Conservation (phyloP, 2,113 vertebrate genomes). For the Scytalopus superciliaris region DNA sequence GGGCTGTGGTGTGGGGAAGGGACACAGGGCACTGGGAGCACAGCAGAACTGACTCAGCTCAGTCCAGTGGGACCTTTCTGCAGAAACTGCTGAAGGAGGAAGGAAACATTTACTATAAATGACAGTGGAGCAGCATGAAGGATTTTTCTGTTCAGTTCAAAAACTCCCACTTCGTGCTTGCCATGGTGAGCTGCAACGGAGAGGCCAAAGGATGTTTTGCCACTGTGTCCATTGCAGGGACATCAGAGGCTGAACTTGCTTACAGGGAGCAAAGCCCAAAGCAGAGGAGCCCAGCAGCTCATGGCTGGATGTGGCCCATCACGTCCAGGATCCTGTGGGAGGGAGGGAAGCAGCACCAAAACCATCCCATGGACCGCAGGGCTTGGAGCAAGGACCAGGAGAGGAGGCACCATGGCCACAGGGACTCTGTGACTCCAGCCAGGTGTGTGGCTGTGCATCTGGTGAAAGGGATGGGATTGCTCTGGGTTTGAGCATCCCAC, state of each 20-base stretch:
- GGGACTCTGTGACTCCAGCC: not conserved
- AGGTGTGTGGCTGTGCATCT: fast-evolving
- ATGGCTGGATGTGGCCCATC: not conserved
- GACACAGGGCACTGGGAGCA: not conserved
- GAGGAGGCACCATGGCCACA: fast-evolving
- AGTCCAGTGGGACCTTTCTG: not conserved
- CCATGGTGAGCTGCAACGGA: fast-evolving
- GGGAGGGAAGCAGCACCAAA: not conserved
- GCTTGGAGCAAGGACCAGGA: not conserved
- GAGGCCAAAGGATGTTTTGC: not conserved
- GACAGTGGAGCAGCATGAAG: not conserved
- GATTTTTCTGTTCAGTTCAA: not conserved
- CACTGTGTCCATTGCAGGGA: not conserved
- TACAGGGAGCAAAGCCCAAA: not conserved
- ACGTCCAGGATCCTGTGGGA: fast-evolving
- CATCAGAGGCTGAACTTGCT: not conserved
- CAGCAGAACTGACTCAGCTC: not conserved
- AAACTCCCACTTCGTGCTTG: not conserved
- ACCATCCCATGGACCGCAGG: fast-evolving
- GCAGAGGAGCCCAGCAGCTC: not conserved
- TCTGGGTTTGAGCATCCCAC: not conserved
- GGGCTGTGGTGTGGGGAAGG: not conserved
- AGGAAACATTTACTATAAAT: slow-evolving; percentile 22
- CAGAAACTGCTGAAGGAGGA: slow-evolving; percentile 3
- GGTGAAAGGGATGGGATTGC: not conserved